Evolutionary conservation across 2,797 vertebrate species (phyloP).

Genomic region (Scyliorhinus canicula): DNA sequence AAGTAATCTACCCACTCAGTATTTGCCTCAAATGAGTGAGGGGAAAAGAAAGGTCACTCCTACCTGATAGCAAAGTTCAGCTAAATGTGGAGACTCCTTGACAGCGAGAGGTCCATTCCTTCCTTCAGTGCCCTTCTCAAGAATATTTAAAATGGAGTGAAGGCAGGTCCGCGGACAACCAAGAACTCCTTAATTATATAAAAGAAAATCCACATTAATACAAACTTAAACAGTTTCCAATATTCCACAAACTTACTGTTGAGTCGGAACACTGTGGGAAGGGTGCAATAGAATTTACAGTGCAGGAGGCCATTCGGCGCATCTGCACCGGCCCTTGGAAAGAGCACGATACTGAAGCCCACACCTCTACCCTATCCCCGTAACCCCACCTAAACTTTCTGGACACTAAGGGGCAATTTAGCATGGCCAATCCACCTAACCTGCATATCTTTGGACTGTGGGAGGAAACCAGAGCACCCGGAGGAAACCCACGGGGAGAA

Average conservation of each 20-base stretch:
- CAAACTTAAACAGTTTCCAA: background rate
- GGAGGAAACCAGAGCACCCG: too few relatives aligned
- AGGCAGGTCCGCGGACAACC: slow-evolving; percentile 91
- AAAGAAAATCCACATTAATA: background rate
- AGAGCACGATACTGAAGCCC: too few relatives aligned
- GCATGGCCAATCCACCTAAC: too few relatives aligned
- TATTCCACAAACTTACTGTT: background rate
- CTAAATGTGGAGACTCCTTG: slow-evolving; percentile 80
- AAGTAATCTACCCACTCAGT: background rate
- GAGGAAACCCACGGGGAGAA: too few relatives aligned
- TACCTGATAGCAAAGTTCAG: slow-evolving; percentile 97
- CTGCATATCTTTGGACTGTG: too few relatives aligned
- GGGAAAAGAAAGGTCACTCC: background rate
- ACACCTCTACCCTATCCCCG: too few relatives aligned
- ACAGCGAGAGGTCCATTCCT: slow-evolving; percentile 77
- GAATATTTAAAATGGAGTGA: slow-evolving; percentile 87
- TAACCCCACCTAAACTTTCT: too few relatives aligned
- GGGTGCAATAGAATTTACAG: too few relatives aligned
- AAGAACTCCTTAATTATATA: slow-evolving; percentile 71
- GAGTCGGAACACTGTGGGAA: background rate
- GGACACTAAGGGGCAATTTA: too few relatives aligned
- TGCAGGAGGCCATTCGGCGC: too few relatives aligned
- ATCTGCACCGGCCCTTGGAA: too few relatives aligned
- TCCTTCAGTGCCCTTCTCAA: slow-evolving; percentile 82
- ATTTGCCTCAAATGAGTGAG: background rate